Evolutionary conservation across 1,140 invertebrate species (phyloP).

Genomic region (Drosophila sproati): DNA sequence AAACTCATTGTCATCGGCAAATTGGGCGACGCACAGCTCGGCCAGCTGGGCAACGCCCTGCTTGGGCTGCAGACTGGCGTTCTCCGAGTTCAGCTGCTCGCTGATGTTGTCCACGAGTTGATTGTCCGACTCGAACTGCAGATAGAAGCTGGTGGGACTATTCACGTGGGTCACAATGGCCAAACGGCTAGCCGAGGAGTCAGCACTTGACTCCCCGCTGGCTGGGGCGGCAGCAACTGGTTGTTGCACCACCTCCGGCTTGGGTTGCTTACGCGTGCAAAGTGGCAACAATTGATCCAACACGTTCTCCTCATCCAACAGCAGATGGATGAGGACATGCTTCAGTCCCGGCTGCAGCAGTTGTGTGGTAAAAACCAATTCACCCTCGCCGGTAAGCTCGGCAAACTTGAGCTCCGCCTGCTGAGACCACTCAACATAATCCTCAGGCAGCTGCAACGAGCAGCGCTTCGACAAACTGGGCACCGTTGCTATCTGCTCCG

Average conservation of each 20-base stretch:
- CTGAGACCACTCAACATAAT: constrained; percentile 87
- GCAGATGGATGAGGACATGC: constrained; percentile 88
- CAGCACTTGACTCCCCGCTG: background rate
- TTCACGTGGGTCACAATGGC: constrained; percentile 70
- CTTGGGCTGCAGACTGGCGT: constrained; percentile 28
- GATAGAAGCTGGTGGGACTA: constrained; percentile 57
- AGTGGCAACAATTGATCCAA: constrained; percentile 86
- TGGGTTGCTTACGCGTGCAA: constrained; percentile 81
- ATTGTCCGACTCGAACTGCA: constrained; percentile 62
- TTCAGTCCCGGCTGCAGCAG: constrained; percentile 87
- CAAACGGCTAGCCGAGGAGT: background rate
- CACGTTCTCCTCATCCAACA: constrained; percentile 87
- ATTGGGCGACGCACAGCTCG: constrained; percentile 66
- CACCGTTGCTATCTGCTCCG: constrained; percentile 87
- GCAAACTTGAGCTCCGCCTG: constrained; percentile 88
- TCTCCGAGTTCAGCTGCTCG: constrained; percentile 46
- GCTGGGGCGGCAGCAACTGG: constrained; percentile 4
- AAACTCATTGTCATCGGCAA: constrained; percentile 54
- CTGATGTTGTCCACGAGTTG: constrained; percentile 56
- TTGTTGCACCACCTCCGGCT: constrained; percentile 14
- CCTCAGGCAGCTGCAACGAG: constrained; percentile 87
- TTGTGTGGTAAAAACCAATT: constrained; percentile 87
- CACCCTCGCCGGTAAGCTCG: constrained; percentile 88
- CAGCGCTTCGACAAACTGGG: constrained; percentile 88
- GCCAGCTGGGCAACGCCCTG: constrained; percentile 29